These are phyloP conservation scores for Mamestra configurata DNA, from an alignment of 1,140 invertebrate species.

Conservation along the genomic window DNA sequence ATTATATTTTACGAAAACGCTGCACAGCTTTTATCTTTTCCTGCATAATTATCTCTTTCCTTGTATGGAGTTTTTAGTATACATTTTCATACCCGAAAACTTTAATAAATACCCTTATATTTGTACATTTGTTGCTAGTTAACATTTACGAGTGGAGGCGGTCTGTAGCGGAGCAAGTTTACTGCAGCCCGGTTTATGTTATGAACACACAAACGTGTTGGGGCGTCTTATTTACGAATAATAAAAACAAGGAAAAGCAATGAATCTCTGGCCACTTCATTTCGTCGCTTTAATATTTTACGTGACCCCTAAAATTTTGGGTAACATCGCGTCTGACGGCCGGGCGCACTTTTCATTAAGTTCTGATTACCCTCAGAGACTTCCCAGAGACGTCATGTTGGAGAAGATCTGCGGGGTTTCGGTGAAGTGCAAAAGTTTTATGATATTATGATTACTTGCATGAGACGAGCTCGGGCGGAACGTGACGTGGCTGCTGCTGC, in stretches of 20 bases:
- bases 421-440: constrained; percentile 86
- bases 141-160: constrained; percentile 77
- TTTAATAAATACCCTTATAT: constrained; percentile 45
- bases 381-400: constrained; percentile 72
- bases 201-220: constrained; percentile 81
- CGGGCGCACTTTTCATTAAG: constrained; percentile 86
- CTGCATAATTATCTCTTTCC: not conserved
- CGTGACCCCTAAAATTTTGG: constrained; percentile 87
- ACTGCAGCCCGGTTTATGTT: constrained; percentile 83
- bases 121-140: constrained; percentile 53
- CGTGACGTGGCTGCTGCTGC: constrained; percentile 61
- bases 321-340: constrained; percentile 72
- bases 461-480: constrained; percentile 67
- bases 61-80: not conserved
- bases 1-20: too few relatives aligned
- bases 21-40: too few relatives aligned
- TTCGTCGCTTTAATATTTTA: constrained; percentile 87
- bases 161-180: constrained; percentile 76
- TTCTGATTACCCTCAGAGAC: constrained; percentile 83
- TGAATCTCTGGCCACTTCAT: constrained; percentile 87
- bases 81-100: constrained; percentile 24
- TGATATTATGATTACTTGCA: constrained; percentile 86
- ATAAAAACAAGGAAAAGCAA: constrained; percentile 87
- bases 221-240: constrained; percentile 85
- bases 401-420: constrained; percentile 77